Conservation (phyloP, 2,113 vertebrate genomes). For the Lethenteron camtschaticum region DNA sequence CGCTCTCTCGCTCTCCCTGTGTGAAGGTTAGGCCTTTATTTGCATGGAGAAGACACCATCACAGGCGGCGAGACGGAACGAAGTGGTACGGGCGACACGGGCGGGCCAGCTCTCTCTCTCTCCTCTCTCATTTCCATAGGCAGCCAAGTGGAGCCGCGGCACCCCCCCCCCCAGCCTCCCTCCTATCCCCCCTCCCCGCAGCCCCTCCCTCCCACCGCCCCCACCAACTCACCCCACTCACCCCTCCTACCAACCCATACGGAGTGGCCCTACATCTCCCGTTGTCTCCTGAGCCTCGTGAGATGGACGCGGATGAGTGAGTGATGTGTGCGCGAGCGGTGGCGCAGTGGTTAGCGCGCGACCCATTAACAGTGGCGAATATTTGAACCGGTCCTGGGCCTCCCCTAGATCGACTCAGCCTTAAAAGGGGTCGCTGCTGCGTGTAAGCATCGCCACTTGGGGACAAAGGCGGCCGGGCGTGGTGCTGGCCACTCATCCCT, state of each 20-base stretch:
- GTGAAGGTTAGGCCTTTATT: slow-evolving; percentile 1
- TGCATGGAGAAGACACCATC: slow-evolving; percentile 1
- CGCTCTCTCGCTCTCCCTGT: slow-evolving; percentile 1
- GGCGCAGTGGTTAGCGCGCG: too few relatives aligned
- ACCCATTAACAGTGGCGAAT: too few relatives aligned
- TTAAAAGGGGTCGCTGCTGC: too few relatives aligned
- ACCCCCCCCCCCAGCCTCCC: not conserved
- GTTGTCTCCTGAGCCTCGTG: too few relatives aligned
- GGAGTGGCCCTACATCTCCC: not conserved
- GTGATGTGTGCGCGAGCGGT: too few relatives aligned
- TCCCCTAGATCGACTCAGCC: too few relatives aligned
- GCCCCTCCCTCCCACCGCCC: not conserved
- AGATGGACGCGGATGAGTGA: too few relatives aligned
- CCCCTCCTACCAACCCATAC: not conserved
- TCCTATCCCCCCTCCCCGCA: not conserved
- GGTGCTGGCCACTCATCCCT: too few relatives aligned
- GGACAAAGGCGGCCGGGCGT: too few relatives aligned
- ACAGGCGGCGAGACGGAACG: not conserved
- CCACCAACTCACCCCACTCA: not conserved
- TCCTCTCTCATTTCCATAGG: slow-evolving; percentile 5
- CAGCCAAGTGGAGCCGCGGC: not conserved
- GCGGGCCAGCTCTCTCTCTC: not conserved
- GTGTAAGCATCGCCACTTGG: too few relatives aligned
- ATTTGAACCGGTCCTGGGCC: too few relatives aligned
- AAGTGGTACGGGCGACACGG: too few relatives aligned